Percentiles rank a stretch among this genome's conserved stretches.
Evolutionary conservation across 2,113 vertebrate genomes (phyloP).

Genomic region (Macrotis lagotis): DNA sequence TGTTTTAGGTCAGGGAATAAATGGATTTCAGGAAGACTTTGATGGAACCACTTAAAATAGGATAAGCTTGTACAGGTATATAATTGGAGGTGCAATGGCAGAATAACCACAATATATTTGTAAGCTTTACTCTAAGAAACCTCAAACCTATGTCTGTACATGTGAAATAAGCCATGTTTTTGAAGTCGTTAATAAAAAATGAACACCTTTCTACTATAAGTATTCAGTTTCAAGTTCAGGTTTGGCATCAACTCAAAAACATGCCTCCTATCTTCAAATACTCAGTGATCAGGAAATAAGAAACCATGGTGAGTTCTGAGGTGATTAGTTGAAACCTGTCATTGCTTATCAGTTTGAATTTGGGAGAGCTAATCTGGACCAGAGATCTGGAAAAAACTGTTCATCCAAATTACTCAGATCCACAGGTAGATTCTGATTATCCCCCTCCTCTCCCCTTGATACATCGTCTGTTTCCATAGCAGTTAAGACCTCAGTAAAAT

Average conservation of each 20-base stretch:
- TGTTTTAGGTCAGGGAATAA: not conserved
- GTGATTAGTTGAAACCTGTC: constrained; percentile 70
- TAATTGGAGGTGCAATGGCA: not conserved
- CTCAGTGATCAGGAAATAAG: constrained; percentile 32
- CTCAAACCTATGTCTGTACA: not conserved
- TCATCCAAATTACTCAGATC: constrained; percentile 82
- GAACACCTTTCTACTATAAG: constrained; percentile 25
- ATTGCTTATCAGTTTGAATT: constrained; percentile 67
- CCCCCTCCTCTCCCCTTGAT: constrained; percentile 79
- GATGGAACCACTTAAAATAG: not conserved
- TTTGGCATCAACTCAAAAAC: constrained; percentile 23
- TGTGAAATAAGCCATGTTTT: constrained; percentile 45
- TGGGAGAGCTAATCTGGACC: constrained; percentile 75
- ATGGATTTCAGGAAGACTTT: not conserved
- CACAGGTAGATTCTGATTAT: constrained; percentile 85
- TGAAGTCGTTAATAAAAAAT: constrained; percentile 48
- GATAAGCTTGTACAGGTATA: not conserved
- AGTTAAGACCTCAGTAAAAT: constrained; percentile 84
- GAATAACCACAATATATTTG: not conserved
- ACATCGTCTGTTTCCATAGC: constrained; percentile 88
- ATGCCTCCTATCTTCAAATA: constrained; percentile 62
- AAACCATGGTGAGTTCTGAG: constrained; percentile 31
- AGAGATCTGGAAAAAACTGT: constrained; percentile 77
- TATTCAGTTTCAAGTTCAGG: constrained; percentile 44
- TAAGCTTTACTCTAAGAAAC: constrained; percentile 5